Evolutionary conservation across 2,797 vertebrate species (phyloP), one percentile per base, ranked within the genome.

Genomic region (Hafferia zeledoni): DNA sequence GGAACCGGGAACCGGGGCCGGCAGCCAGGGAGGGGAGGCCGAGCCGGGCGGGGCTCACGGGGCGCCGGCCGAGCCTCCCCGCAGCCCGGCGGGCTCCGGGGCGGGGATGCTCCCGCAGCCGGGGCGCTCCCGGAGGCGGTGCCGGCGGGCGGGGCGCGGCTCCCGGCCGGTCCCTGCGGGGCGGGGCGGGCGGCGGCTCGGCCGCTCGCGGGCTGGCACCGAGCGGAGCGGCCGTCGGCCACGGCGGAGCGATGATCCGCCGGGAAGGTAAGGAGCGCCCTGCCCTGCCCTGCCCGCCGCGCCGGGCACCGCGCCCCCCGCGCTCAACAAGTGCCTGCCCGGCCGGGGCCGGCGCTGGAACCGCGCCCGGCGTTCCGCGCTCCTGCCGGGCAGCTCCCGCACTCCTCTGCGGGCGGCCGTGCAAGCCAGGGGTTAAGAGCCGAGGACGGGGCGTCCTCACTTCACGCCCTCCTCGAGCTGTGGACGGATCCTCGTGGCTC

Each of bases 201-300:
- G 83, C 44, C 35, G 83, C 68, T 55, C 5, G 23, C 35, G 92
- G 80, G 81, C 44, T 24, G 71, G 81, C 50, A 3, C 28, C 31
- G 60, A 81, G 15, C 43, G 82, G 75, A 87, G 82, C 67, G 71
- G 84, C 67, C 33, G 59, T 22, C 22, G 68, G 63, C 20, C 59
- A 8, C 79, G 49, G 88, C 74, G 84, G 78, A 89, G 90, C 85
- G 59, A 94, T 96, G 95, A 94, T 96, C 82, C 90, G 95, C 68
- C 83, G 95, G 68, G 63, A 87, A 93, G 95, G 95, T 94, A 96
- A 93, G 95, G 77, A 80, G 6, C 6, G 57, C 50, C 11, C 75
- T 41, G 15, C 55, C 47, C n/a, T 11, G 89, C 63, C 31, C 17
- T 28, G 59, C 52, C 11, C 76, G 37, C 41, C 41, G 41, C 41